Evolutionary conservation across 2,888 invertebrate species (phyloP).

Genomic region (Amphipoea oculea): DNA sequence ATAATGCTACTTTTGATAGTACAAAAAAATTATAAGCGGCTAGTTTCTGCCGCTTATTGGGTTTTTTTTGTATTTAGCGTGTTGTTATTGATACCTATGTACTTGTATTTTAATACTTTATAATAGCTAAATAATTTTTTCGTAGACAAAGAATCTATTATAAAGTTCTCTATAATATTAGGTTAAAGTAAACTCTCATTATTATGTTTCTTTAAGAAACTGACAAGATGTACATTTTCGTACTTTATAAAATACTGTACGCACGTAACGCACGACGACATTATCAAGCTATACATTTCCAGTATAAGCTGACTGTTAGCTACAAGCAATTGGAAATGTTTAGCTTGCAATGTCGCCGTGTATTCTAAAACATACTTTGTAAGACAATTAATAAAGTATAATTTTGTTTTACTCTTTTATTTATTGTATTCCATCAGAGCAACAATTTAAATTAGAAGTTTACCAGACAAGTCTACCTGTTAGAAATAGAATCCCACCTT

Average conservation of each 20-base stretch:
- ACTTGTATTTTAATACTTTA: background rate
- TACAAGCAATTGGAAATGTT: no score
- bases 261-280: background rate
- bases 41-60: conserved; percentile 7
- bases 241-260: background rate
- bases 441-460: conserved; percentile 5
- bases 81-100: background rate
- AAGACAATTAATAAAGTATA: background rate
- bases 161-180: background rate
- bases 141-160: background rate
- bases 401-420: background rate
- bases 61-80: background rate
- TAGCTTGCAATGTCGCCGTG: no score
- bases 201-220: background rate
- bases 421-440: background rate
- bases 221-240: no score
- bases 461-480: conserved; percentile 3
- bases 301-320: no score
- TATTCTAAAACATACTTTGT: background rate
- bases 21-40: conserved; percentile 11
- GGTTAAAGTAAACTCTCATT: background rate
- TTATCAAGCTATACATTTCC: no score
- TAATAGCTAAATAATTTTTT: background rate
- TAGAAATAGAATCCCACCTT: conserved; percentile 17
- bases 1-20: background rate